Base-by-base conservation (phyloP, 37 sponge, comb jelly and placozoan species). In the Petrosia ficiformis region DNA sequence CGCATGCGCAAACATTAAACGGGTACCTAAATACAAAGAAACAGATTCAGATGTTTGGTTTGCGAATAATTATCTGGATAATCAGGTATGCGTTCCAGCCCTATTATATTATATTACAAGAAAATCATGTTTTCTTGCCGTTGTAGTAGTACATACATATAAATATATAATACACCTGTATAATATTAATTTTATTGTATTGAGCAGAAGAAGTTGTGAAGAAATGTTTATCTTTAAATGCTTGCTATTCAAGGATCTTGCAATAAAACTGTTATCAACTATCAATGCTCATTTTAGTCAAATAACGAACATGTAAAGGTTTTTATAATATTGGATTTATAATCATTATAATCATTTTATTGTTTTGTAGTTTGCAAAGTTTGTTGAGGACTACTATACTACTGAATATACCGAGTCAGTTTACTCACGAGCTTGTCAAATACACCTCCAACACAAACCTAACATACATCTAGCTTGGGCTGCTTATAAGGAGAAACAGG, bases 401-500 rank as follows among this genome's bases (percentile, higher is more conserved):
- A 33, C 57, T 16, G 82, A 84, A 54, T 38, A 42, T 30, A 77
- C 86, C 5, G 26, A 72, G 8, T 67, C 67, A 14, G 67, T 93
- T 61, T 93, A 88, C 71, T 39, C 72, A 35, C 37, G 89, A 70
- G 89, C 89, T 2, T 93, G 93, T 63, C 69, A 56, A 38, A 67
- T 84, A 36, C 91, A 90, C 69, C 61, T 90, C 25, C 84, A 30
- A 2, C 71, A 88, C 70, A 93, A 88, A 41, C 82, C 85, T 2
- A 56, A 58, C 31, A 80, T 93, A 59, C 93, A 93, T 59, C 36
- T 93, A 19, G 57, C 71, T 31, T 93, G 93, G 93, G 89, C 89
- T 37, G 64, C 72, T 8, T 87, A 73, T 83, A 89, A 93, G 65
- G 93, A 93, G 80, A 60, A 73, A 44, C 57, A 39, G 3, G 88